Base-by-base conservation (phyloP, 2,797 vertebrate species). In the Eurystomus glaucurus region DNA sequence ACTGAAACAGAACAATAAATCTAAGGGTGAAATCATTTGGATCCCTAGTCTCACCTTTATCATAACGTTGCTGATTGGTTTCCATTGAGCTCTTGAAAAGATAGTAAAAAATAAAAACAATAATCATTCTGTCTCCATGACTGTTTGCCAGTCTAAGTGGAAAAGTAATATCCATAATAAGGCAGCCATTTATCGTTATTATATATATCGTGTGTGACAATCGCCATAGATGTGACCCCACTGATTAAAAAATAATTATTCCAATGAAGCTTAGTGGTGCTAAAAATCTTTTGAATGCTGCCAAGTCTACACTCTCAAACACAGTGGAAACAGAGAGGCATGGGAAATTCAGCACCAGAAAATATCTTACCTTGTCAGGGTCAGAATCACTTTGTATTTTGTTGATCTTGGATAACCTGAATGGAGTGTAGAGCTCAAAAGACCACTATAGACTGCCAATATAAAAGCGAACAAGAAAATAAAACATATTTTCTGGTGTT, bases 261-360 rank as follows among this genome's bases (percentile, higher is more conserved):
- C 37, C 29, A 54, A 5, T 45, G 31, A 82, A 29, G 14, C 29
- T 79, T 65, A 48, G 25, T 6, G 3, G 29, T 85, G 78, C 76
- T 78, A 75, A 96, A 95, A 94, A 61, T 51, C 26, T 33, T 92
- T 96, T 96, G 51, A 95, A 95, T 96, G 64, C 43, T 95, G 22
- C 68, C 54, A 39, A 61, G 4, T 57, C 26, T 93, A 52, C 41
- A 51, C 87, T 85, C 50, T 55, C 52, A 95, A 93, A 92, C 41
- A 96, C 45, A 71, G 78, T 61, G 62, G 72, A 85, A 96, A 93
- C 18, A 37, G 20, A 81, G 14, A 58, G 10, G 7, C 26, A 46
- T 58, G 77, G 75, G 54, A 93, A 97, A 92, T 90, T 31, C n/a
- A 88, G 21, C 23, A 76, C 48, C 23, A 93, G 52, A 94, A 96